phyloP scores from a whole-genome alignment of 2,888 invertebrate species.

The Alcis repandata region DNA sequence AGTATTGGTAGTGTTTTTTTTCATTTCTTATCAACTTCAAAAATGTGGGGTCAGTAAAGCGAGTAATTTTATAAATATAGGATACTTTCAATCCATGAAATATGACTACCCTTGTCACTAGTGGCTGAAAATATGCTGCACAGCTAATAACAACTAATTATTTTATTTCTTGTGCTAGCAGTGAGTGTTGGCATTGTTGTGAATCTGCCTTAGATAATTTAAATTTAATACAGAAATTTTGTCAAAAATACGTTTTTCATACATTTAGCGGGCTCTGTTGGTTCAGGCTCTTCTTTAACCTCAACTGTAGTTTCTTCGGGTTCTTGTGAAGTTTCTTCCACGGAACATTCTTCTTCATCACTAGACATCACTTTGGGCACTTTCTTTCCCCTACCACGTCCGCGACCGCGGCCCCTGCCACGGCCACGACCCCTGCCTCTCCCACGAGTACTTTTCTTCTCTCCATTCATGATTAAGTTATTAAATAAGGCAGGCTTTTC shows the following conservation, averaged over 20 bases:
- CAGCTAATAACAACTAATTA: no score
- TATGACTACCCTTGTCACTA: no score
- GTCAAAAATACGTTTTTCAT: slow-evolving; percentile 38
- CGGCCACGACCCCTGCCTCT: slow-evolving; percentile 93
- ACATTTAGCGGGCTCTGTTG: slow-evolving; percentile 84
- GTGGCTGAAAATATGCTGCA: no score
- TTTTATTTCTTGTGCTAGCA: not conserved
- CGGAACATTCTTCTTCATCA: slow-evolving; percentile 85
- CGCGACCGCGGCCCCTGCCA: slow-evolving; percentile 90
- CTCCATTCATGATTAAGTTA: slow-evolving; percentile 73
- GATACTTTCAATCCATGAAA: no score
- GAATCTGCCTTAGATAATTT: not conserved
- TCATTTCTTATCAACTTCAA: no score
- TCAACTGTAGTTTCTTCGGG: slow-evolving; percentile 79
- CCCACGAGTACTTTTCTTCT: slow-evolving; percentile 89
- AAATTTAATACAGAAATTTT: not conserved
- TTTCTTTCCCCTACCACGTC: slow-evolving; percentile 91
- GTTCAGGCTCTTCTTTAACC: slow-evolving; percentile 76
- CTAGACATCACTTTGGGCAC: slow-evolving; percentile 90
- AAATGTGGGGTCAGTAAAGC: no score
- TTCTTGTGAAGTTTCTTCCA: slow-evolving; percentile 84
- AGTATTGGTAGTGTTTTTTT: no score
- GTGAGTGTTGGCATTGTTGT: no score
- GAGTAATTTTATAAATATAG: no score
- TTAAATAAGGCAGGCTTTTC: not conserved